Conservation (phyloP, 92 coral and sea anemone species). For the Actinernus sp. region DNA sequence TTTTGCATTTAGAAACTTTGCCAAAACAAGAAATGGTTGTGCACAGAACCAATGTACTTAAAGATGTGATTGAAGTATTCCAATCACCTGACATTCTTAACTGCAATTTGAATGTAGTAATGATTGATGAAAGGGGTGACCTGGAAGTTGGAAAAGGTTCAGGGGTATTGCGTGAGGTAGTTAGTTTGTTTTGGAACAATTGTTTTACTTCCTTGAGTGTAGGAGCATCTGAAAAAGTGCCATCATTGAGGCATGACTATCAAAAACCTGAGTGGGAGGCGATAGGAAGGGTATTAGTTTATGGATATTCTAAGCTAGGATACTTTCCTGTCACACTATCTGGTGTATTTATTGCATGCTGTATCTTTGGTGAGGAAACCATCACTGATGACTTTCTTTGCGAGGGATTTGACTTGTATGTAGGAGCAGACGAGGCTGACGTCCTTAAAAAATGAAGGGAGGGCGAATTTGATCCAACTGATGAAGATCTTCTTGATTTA, state of each 20-base stretch:
- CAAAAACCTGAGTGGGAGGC: slow-evolving; percentile 31
- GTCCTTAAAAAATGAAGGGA: slow-evolving; percentile 20
- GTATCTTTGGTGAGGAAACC: slow-evolving; percentile 31
- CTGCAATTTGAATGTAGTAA: not conserved
- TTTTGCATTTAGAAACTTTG: no score
- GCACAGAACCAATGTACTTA: not conserved
- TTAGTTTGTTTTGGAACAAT: not conserved
- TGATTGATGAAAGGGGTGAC: not conserved
- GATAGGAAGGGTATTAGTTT: slow-evolving; percentile 18
- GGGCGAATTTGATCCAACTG: slow-evolving; percentile 32
- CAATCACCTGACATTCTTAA: not conserved
- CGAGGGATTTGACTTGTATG: slow-evolving; percentile 30
- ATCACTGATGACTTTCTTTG: slow-evolving; percentile 12
- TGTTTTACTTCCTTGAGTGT: slow-evolving; percentile 9
- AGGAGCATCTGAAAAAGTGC: slow-evolving; percentile 35
- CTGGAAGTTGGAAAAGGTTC: not conserved
- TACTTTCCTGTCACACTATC: slow-evolving; percentile 30
- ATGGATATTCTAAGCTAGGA: slow-evolving; percentile 1
- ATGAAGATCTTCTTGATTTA: slow-evolving; percentile 45
- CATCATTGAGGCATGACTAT: slow-evolving; percentile 33
- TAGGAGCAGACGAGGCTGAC: slow-evolving; percentile 37
- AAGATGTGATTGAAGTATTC: not conserved
- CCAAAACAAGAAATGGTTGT: no score
- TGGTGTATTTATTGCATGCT: slow-evolving; percentile 32
- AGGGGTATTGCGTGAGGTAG: not conserved